phyloP scores from a whole-genome alignment of 2,113 vertebrate genomes.

The Isichthys henryi region DNA sequence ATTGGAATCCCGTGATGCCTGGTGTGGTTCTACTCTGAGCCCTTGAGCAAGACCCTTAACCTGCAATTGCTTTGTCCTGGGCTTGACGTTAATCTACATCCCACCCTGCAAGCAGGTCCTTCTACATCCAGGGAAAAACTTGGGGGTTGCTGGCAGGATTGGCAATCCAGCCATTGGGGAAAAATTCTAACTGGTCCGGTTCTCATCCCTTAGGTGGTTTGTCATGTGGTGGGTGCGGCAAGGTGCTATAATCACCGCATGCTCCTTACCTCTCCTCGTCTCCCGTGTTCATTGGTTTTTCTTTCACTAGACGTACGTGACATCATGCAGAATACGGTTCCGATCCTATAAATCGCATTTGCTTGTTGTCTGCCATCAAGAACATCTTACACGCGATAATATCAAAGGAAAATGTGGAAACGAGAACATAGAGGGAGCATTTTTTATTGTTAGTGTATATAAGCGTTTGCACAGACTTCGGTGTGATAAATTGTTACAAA shows the following conservation, averaged over 20 bases:
- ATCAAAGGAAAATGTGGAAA: not conserved
- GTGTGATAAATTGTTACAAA: not conserved
- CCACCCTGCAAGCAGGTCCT: too few species aligned
- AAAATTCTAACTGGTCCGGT: too few species aligned
- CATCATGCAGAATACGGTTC: not conserved
- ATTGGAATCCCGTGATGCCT: too few species aligned
- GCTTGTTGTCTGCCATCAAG: not conserved
- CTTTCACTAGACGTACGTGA: not conserved
- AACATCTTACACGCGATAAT: not conserved
- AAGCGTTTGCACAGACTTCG: not conserved
- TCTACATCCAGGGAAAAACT: too few species aligned
- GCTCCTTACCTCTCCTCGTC: not conserved
- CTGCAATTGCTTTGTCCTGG: too few species aligned
- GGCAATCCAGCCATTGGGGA: too few species aligned
- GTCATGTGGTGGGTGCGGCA: too few species aligned
- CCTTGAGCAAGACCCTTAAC: too few species aligned
- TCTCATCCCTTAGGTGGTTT: too few species aligned
- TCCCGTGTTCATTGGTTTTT: not conserved
- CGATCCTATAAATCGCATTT: not conserved
- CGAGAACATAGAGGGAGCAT: not conserved
- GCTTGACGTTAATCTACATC: too few species aligned
- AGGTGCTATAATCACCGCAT: not conserved
- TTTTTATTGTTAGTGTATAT: not conserved
- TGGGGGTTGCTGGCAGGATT: too few species aligned
- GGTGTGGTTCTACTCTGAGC: too few species aligned